These are phyloP conservation scores for Leucosticte australis DNA, from an alignment of 2,113 vertebrate genomes.

Conservation along the genomic window DNA sequence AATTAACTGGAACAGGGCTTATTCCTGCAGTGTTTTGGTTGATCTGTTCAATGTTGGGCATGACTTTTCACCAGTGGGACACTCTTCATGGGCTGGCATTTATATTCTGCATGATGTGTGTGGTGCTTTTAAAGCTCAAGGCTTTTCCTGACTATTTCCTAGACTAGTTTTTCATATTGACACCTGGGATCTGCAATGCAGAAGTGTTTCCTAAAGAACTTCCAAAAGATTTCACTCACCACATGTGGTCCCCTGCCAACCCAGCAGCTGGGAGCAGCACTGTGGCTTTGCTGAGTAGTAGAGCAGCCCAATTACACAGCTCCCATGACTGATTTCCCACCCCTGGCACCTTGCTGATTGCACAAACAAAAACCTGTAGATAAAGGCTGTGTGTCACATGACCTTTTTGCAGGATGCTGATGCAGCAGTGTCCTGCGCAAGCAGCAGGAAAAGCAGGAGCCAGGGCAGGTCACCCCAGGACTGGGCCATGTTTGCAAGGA, in stretches of 20 bases:
- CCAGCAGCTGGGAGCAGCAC: background rate
- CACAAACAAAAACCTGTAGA: background rate
- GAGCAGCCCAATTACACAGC: background rate
- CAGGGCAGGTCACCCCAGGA: background rate
- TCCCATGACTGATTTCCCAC: background rate
- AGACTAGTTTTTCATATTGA: background rate
- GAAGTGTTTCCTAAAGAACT: background rate
- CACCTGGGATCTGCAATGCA: background rate
- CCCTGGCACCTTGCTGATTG: background rate
- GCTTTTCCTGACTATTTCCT: background rate
- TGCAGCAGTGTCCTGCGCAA: background rate
- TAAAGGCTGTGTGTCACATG: background rate
- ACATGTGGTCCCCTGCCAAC: accelerated
- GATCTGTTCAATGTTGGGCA: background rate
- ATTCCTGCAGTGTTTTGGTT: background rate
- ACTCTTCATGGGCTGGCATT: background rate
- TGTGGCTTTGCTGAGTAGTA: background rate
- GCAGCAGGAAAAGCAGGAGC: background rate
- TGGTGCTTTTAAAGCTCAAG: background rate
- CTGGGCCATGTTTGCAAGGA: background rate
- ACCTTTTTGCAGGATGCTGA: background rate
- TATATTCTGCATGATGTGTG: background rate
- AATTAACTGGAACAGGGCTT: background rate
- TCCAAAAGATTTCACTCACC: background rate
- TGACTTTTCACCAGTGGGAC: background rate